These are phyloP conservation scores for Calonectris borealis DNA, from an alignment of 2,113 vertebrate species.

Conservation along the genomic window DNA sequence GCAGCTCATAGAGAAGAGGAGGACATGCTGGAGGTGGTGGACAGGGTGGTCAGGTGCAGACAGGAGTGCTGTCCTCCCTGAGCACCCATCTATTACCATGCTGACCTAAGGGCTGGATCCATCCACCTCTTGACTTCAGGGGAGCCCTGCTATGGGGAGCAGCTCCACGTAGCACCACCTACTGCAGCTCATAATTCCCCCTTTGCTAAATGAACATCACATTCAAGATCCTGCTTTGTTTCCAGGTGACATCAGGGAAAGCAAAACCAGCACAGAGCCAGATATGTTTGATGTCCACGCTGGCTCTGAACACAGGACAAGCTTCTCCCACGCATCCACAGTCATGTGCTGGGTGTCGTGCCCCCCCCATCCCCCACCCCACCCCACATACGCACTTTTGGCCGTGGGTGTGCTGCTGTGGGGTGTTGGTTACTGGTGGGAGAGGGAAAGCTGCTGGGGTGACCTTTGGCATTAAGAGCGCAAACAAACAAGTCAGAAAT, in stretches of 20 bases:
- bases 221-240: fast-evolving
- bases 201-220: not conserved
- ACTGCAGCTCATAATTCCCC: fast-evolving
- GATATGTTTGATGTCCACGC: fast-evolving
- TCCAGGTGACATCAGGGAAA: not conserved
- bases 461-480: not conserved
- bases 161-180: not conserved
- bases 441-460: not conserved
- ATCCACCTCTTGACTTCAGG: not conserved
- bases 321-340: not conserved
- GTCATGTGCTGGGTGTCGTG: no score
- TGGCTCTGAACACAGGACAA: not conserved
- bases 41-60: not conserved
- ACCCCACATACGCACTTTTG: not conserved
- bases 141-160: not conserved
- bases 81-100: fast-evolving
- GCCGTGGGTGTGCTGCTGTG: not conserved
- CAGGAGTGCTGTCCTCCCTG: not conserved
- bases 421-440: not conserved
- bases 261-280: not conserved
- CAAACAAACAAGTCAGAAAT: conserved; percentile 22
- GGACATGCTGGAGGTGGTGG: not conserved
- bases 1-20: not conserved
- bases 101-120: not conserved
- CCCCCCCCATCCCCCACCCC: not conserved